Percentiles rank a stretch among this genome's conserved stretches.
Conservation (phyloP, 2,113 vertebrate genomes). For the Entosphenus tridentatus region DNA sequence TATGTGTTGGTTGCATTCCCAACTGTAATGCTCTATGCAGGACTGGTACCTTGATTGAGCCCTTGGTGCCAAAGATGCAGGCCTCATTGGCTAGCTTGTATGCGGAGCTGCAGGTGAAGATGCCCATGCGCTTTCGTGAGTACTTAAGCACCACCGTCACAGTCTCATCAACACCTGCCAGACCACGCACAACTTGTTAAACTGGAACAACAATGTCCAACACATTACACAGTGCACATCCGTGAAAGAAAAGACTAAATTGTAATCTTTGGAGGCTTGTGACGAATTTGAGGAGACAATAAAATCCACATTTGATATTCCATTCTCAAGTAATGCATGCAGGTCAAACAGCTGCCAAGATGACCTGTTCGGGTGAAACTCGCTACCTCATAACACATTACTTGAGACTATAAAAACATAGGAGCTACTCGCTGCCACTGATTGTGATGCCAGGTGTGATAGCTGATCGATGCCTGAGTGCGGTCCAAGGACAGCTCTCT, state of each 20-base stretch:
- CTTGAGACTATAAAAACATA: too few relatives aligned
- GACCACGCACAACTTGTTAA: neutral
- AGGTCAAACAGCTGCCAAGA: too few relatives aligned
- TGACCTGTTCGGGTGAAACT: too few relatives aligned
- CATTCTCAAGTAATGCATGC: too few relatives aligned
- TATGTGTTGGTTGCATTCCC: too few relatives aligned
- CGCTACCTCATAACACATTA: too few relatives aligned
- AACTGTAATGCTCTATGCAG: neutral
- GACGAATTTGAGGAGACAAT: neutral
- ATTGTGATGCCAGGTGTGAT: too few relatives aligned
- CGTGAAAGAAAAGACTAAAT: neutral
- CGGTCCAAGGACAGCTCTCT: too few relatives aligned
- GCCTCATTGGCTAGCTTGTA: constrained; percentile 23
- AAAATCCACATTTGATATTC: neutral
- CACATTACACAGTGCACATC: neutral
- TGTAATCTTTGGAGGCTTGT: neutral
- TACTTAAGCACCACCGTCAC: constrained; percentile 28
- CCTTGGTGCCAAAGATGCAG: constrained; percentile 29
- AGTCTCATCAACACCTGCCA: constrained; percentile 30
- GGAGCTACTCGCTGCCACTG: too few relatives aligned
- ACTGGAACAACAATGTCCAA: neutral
- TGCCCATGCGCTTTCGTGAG: constrained; percentile 25
- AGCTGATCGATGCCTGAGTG: too few relatives aligned
- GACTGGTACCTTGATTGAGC: constrained; percentile 26
- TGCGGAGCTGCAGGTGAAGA: constrained; percentile 19